Evolutionary conservation across 2,113 vertebrate genomes (phyloP).

Genomic region (Phyllostomus discolor): DNA sequence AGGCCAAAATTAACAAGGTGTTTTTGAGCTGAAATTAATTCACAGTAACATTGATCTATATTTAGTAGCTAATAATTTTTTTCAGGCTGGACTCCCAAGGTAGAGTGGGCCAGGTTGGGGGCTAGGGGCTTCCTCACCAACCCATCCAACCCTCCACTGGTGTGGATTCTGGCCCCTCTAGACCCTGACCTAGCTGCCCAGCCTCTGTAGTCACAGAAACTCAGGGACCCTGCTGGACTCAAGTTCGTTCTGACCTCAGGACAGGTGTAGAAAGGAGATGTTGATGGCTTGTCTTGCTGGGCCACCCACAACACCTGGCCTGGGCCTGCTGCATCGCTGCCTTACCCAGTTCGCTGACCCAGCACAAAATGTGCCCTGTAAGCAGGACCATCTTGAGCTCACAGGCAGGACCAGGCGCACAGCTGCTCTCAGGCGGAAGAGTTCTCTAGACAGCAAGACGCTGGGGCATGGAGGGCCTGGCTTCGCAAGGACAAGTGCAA

Average conservation of each 20-base stretch:
- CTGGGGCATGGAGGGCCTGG: not conserved
- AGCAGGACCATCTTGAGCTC: not conserved
- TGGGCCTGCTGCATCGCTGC: not conserved
- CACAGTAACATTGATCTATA: not conserved
- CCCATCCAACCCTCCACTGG: not conserved
- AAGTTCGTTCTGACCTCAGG: conserved; percentile 7
- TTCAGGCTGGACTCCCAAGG: not conserved
- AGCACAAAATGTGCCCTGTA: conserved; percentile 39
- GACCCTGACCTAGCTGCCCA: not conserved
- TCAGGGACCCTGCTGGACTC: not conserved
- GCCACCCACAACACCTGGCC: conserved; percentile 29
- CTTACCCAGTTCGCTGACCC: not conserved
- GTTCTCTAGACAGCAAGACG: not conserved
- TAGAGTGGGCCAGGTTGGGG: not conserved
- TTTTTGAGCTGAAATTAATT: not conserved
- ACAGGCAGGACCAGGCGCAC: not conserved
- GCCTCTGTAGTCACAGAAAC: not conserved
- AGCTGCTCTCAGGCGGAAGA: not conserved
- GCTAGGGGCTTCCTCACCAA: not conserved
- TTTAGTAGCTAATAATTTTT: not conserved
- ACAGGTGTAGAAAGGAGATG: conserved; percentile 44
- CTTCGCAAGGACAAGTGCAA: not conserved
- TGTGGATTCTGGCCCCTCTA: not conserved
- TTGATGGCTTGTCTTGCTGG: not conserved
- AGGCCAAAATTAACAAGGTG: not conserved